Conservation (phyloP, 1,140 invertebrate species). For the Pygmarrhopalites habei region DNA sequence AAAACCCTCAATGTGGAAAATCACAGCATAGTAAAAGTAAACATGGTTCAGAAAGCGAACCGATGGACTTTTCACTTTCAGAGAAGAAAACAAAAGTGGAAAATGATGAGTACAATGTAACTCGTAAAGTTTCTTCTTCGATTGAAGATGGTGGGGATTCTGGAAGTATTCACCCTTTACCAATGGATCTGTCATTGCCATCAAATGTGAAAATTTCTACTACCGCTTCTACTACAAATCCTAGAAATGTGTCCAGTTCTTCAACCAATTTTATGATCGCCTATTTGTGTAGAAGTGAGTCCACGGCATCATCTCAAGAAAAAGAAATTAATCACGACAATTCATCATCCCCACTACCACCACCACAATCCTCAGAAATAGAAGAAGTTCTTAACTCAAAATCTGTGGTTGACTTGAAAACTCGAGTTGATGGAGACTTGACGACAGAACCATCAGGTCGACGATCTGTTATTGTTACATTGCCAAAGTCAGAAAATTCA, state of each 20-base stretch:
- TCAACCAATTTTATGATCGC: conserved; percentile 30
- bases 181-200: conserved; percentile 12
- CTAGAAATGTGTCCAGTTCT: not conserved
- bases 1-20: not conserved
- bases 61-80: not conserved
- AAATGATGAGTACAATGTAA: not conserved
- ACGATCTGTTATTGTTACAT: conserved; percentile 15
- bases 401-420: no score
- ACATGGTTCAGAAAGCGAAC: not conserved
- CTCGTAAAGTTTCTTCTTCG: no score
- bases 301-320: not conserved
- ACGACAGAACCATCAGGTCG: conserved; percentile 7
- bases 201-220: not conserved
- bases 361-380: no score
- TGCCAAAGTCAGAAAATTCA: not conserved
- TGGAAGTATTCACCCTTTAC: no score
- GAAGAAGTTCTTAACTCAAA: no score
- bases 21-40: not conserved
- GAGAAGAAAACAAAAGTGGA: not conserved
- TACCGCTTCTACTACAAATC: no score
- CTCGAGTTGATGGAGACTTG: not conserved
- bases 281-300: conserved; percentile 28
- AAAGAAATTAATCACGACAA: no score
- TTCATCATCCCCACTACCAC: no score
- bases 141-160: conserved; percentile 5